Conservation (phyloP, 2,113 vertebrate species). For the Aythya baeri region DNA sequence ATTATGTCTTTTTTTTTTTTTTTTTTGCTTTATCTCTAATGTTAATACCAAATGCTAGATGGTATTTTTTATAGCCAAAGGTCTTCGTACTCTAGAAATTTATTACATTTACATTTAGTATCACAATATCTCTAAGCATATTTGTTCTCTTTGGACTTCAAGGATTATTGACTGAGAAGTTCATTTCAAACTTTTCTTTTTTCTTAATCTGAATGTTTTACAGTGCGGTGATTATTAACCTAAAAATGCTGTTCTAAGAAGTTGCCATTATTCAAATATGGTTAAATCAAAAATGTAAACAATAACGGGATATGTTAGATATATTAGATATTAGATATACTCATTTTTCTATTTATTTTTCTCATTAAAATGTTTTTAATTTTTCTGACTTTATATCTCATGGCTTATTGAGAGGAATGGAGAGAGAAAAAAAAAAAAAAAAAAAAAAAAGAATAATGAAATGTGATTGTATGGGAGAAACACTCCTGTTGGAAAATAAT, state of each 20-base stretch:
- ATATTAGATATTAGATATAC: not conserved
- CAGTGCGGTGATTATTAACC: conserved; percentile 4
- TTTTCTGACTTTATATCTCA: not conserved
- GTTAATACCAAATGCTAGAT: not conserved
- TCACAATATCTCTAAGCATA: not conserved
- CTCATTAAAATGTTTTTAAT: not conserved
- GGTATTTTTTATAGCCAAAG: not conserved
- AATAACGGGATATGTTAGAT: not conserved
- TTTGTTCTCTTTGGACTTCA: not conserved
- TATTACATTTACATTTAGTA: conserved; percentile 4
- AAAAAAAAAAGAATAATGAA: not conserved
- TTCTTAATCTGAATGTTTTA: not conserved
- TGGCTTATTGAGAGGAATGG: not conserved
- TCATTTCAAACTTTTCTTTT: not conserved
- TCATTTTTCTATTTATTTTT: not conserved
- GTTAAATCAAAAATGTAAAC: not conserved
- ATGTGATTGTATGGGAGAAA: not conserved
- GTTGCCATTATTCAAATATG: not conserved
- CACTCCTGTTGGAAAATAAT: not conserved
- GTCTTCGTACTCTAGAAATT: not conserved
- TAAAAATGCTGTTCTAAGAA: conserved; percentile 4
- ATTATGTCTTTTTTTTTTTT: not conserved
- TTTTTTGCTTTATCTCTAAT: not conserved
- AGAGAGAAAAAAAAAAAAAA: not conserved
- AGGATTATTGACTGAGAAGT: not conserved